These are phyloP conservation scores for Caiman crocodilus DNA, from an alignment of 2,797 vertebrate genomes.

Conservation along the genomic window DNA sequence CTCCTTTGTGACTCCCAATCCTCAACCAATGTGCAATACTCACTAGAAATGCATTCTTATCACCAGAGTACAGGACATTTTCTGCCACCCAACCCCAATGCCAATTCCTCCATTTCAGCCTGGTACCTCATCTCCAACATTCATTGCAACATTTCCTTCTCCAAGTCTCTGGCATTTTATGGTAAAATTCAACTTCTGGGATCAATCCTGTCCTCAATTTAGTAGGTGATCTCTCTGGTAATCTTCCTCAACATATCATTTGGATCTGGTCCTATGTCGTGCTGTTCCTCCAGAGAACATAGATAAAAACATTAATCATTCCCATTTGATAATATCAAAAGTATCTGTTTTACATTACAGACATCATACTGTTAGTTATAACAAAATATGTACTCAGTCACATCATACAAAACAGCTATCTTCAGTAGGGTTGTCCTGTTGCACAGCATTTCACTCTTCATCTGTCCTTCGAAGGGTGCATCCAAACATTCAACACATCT, in stretches of 20 bases:
- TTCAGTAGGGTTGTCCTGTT: background rate
- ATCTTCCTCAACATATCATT: background rate
- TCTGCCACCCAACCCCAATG: background rate
- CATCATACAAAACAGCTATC: background rate
- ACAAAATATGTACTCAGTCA: background rate
- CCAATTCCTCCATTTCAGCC: accelerated
- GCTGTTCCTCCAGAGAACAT: constrained; percentile 12
- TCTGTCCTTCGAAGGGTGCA: background rate
- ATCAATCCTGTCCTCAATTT: constrained; percentile 13
- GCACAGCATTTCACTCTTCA: background rate
- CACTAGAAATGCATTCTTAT: background rate
- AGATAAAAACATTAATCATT: background rate
- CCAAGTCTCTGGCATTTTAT: background rate
- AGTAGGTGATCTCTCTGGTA: background rate
- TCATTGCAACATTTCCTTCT: background rate
- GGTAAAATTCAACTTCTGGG: background rate
- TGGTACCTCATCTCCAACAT: background rate
- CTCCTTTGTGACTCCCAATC: background rate
- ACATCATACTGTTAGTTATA: background rate
- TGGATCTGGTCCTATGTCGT: background rate
- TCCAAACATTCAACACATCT: no score
- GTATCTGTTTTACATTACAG: background rate
- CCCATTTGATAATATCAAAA: background rate
- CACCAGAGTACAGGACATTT: background rate
- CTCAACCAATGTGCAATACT: background rate